phyloP scores from a whole-genome alignment of 64 coral and sea anemone species.

The Astreopora myriophthalma region DNA sequence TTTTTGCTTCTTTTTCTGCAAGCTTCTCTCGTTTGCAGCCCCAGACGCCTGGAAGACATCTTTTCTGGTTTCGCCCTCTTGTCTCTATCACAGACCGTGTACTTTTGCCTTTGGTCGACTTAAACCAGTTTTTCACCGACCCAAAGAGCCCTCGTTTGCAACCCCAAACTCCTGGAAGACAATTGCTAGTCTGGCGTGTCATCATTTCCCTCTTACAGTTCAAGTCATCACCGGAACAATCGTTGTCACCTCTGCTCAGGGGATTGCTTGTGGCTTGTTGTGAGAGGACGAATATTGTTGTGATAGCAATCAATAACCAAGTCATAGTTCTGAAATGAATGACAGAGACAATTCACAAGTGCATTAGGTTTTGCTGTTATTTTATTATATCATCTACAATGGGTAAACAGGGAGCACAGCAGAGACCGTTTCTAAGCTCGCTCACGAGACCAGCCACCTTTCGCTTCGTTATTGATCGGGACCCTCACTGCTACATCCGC shows the following conservation, averaged over 20 bases:
- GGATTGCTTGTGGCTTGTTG: neutral
- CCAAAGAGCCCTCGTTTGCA: constrained; percentile 56
- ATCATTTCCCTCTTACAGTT: constrained; percentile 29
- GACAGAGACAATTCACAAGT: neutral
- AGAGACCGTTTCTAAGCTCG: too few relatives aligned
- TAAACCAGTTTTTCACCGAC: neutral
- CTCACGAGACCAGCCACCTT: too few relatives aligned
- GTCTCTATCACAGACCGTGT: neutral
- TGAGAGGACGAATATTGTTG: neutral
- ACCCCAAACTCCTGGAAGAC: constrained; percentile 64
- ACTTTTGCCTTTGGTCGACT: neutral
- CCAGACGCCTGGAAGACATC: constrained; percentile 60
- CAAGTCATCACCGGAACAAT: too few relatives aligned
- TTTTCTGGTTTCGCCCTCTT: neutral
- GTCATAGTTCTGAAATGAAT: constrained; percentile 9
- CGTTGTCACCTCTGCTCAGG: neutral
- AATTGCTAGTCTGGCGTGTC: neutral
- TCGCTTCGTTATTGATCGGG: too few relatives aligned
- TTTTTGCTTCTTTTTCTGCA: neutral
- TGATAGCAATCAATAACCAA: neutral
- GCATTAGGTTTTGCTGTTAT: too few relatives aligned
- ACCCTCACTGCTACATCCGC: too few relatives aligned
- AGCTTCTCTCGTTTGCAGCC: constrained; percentile 61
- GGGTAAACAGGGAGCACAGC: too few relatives aligned
- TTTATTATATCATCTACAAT: too few relatives aligned